phyloP scores from a whole-genome alignment of 2,113 vertebrate species.

The Heteronetta atricapilla region DNA sequence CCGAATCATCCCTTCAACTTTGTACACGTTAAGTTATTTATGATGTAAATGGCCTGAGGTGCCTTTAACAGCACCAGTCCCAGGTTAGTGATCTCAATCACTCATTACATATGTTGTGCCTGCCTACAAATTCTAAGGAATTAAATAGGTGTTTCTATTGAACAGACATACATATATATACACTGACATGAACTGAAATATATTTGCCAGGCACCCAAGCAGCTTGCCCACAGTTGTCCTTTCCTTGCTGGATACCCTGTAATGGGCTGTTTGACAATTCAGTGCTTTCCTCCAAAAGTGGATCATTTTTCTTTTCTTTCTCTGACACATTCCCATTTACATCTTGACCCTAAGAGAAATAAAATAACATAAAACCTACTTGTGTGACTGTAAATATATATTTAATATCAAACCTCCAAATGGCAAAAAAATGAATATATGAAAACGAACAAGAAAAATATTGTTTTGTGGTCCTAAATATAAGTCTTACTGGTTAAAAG shows the following conservation, averaged over 20 bases:
- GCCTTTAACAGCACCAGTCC: background rate
- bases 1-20: background rate
- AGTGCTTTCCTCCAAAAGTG: background rate
- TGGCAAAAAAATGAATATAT: background rate
- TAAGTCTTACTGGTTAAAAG: background rate
- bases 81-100: background rate
- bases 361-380: background rate
- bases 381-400: background rate
- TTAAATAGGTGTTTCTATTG: background rate
- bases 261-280: background rate
- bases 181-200: background rate
- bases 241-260: background rate
- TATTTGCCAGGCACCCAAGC: background rate
- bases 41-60: background rate
- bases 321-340: constrained; percentile 25
- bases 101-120: background rate
- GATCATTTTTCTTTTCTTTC: background rate
- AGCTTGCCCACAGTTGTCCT: background rate
- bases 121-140: background rate
- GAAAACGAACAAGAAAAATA: background rate
- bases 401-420: background rate
- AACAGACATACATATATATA: background rate
- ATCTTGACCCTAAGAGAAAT: constrained; percentile 25
- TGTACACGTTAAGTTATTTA: background rate
- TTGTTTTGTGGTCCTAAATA: background rate